Evolutionary conservation across 2,888 invertebrate species (phyloP).

Genomic region (Drosophila cognata): DNA sequence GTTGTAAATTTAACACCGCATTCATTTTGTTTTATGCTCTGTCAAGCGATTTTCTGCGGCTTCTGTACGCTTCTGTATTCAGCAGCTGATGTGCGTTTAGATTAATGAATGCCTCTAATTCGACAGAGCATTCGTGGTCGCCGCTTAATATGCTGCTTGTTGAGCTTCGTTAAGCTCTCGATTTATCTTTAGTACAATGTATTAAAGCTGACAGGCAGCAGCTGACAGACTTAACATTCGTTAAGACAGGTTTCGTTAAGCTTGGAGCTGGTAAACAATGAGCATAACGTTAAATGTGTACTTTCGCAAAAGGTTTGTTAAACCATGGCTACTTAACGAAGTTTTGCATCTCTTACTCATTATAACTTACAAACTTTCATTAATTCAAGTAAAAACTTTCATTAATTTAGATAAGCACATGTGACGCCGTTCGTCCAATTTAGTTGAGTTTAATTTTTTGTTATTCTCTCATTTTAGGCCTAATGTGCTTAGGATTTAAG

Average conservation of each 20-base stretch:
- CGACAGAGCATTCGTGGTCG: slow-evolving; percentile 12
- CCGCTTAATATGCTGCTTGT: slow-evolving; percentile 8
- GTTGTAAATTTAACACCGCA: slow-evolving; percentile 44
- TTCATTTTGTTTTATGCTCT: slow-evolving; percentile 27
- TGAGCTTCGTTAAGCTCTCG: slow-evolving; percentile 38
- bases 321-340: background rate
- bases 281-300: background rate
- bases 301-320: background rate
- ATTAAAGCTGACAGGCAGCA: background rate
- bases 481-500: too few relatives aligned
- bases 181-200: slow-evolving; percentile 16
- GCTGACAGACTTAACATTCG: slow-evolving; percentile 8
- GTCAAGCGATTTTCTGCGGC: slow-evolving; percentile 29
- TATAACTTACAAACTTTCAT: background rate
- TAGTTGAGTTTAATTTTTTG: background rate
- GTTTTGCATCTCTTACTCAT: background rate
- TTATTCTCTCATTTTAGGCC: background rate
- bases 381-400: background rate
- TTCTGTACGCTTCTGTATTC: slow-evolving; percentile 23
- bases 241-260: slow-evolving; percentile 16
- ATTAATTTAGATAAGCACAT: background rate
- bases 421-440: slow-evolving; percentile 1
- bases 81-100: slow-evolving; percentile 23
- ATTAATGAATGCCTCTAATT: slow-evolving; percentile 30
- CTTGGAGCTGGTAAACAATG: background rate